A percentile compares a stretch with the other conserved stretches of the same genome.
Evolutionary conservation across 2,888 invertebrate genomes (phyloP).

Genomic region (Cantharis nigra): DNA sequence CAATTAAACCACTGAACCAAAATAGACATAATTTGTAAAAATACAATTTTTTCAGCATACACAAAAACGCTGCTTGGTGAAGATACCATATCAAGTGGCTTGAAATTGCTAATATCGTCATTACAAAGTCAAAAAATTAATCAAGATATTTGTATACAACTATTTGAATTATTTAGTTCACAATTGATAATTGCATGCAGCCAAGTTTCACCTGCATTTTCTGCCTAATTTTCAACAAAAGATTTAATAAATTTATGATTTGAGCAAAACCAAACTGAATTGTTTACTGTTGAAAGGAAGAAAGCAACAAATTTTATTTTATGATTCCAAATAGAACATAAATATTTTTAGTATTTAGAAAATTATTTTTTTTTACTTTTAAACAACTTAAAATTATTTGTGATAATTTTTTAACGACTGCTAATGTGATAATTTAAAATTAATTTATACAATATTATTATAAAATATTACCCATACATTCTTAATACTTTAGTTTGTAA

Average conservation of each 20-base stretch:
- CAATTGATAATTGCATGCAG: conserved; percentile 38
- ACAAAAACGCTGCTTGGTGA: conserved; percentile 52
- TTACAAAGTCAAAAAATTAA: conserved; percentile 57
- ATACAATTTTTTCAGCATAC: conserved; percentile 41
- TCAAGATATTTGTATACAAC: conserved; percentile 56
- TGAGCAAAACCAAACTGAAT: neutral
- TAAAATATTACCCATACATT: neutral
- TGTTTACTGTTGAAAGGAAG: neutral
- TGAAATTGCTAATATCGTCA: conserved; percentile 54
- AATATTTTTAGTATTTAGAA: neutral
- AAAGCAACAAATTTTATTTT: neutral
- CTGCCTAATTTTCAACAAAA: conserved; percentile 26
- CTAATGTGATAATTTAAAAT: neutral
- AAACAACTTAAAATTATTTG: neutral
- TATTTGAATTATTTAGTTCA: conserved; percentile 53
- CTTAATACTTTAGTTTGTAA: neutral
- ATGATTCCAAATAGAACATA: neutral
- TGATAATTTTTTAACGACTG: conserved; percentile 1
- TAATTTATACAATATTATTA: neutral
- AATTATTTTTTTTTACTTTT: neutral
- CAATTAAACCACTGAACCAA: neutral
- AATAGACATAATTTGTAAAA: neutral
- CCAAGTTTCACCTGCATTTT: conserved; percentile 37
- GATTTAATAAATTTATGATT: neutral
- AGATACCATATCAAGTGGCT: conserved; percentile 47